Conservation (phyloP, 2,888 invertebrate genomes). For the Hololepta plana region DNA sequence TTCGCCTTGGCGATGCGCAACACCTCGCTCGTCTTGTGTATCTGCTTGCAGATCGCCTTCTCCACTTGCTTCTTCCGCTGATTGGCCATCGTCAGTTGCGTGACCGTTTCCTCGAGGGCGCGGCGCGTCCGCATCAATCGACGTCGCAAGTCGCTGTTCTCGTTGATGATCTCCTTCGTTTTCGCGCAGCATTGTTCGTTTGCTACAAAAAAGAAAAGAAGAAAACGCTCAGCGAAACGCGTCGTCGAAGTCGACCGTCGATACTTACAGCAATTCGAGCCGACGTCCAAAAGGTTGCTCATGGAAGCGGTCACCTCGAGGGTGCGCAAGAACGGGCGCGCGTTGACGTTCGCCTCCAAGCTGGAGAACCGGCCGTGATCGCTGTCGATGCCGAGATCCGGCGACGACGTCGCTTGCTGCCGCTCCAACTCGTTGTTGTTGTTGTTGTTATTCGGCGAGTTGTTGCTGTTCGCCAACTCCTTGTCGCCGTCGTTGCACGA, state of each 20-base stretch:
- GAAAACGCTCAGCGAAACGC: background rate
- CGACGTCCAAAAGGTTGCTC: slow-evolving; percentile 23
- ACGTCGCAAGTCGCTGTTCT: slow-evolving; percentile 52
- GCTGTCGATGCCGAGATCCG: slow-evolving; percentile 81
- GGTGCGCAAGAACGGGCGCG: slow-evolving; percentile 25
- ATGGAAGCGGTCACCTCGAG: slow-evolving; percentile 27
- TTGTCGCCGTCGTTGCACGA: slow-evolving; percentile 4
- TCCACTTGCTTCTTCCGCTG: slow-evolving; percentile 67
- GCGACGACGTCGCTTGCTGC: slow-evolving; percentile 40
- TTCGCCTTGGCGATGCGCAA: slow-evolving; percentile 57
- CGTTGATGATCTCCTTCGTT: slow-evolving; percentile 25
- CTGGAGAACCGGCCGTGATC: slow-evolving; percentile 48
- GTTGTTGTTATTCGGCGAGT: background rate
- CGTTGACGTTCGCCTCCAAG: slow-evolving; percentile 36
- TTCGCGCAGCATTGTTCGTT: slow-evolving; percentile 20
- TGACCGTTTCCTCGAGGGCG: slow-evolving; percentile 58
- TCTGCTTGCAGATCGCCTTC: slow-evolving; percentile 64
- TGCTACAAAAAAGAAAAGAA: slow-evolving; percentile 13
- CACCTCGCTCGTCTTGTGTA: slow-evolving; percentile 62
- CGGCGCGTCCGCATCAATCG: slow-evolving; percentile 52
- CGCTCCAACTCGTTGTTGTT: slow-evolving; percentile 17
- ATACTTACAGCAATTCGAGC: no score
- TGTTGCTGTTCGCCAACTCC: slow-evolving; percentile 2
- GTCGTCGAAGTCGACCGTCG: no score
- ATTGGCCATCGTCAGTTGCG: slow-evolving; percentile 57